phyloP scores from a whole-genome alignment of 64 coral and sea anemone genomes.

The Pocillopora damicornis region DNA sequence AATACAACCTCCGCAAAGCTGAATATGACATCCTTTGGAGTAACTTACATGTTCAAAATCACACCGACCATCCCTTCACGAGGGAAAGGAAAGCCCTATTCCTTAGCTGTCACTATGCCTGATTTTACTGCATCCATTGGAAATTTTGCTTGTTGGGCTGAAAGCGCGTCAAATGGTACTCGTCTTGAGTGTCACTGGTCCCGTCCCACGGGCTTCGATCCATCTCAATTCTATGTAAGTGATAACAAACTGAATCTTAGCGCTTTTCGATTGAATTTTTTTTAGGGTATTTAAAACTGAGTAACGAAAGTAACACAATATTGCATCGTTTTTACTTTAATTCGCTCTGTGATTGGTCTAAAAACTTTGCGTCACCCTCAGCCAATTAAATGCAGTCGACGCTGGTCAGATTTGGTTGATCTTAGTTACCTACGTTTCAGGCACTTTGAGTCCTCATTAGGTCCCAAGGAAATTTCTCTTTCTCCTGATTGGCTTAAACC shows the following conservation, averaged over 20 bases:
- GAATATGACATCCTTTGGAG: background rate
- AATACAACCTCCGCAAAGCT: background rate
- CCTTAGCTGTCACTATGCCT: no score
- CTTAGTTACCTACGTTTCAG: no score
- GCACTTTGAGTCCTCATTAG: no score
- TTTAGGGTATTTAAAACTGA: no score
- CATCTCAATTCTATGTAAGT: slow-evolving; percentile 8
- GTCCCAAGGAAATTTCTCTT: no score
- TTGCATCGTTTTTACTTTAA: no score
- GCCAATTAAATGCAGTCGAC: no score
- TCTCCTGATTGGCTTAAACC: no score
- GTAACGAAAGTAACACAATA: no score
- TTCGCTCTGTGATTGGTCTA: background rate
- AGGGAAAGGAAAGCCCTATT: background rate
- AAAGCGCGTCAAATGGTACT: no score
- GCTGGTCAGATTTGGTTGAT: no score
- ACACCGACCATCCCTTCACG: background rate
- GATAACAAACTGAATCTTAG: background rate
- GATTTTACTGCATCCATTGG: background rate
- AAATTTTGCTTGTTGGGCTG: background rate
- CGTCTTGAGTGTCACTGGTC: background rate
- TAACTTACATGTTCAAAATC: background rate
- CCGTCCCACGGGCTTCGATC: background rate
- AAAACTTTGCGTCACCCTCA: background rate
- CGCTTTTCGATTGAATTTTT: no score